Conservation (phyloP, 1,140 invertebrate genomes). For the Pollicipes pollicipes region DNA sequence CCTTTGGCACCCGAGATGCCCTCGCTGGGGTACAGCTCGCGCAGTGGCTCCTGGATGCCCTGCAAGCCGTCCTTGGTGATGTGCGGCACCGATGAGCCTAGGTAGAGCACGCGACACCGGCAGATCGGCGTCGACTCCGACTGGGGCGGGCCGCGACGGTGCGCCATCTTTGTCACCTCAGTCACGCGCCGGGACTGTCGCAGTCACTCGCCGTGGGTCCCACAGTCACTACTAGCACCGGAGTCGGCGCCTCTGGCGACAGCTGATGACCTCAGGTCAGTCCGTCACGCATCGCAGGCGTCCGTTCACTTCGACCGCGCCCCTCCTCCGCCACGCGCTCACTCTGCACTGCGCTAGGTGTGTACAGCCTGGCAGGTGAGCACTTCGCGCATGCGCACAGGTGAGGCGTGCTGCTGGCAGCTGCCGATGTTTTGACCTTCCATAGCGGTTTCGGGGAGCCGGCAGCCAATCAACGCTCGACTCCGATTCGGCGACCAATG, state of each 20-base stretch:
- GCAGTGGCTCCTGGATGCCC: slow-evolving; percentile 90
- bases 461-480: neutral
- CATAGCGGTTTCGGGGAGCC: neutral
- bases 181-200: too few species aligned
- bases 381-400: neutral
- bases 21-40: slow-evolving; percentile 86
- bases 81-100: slow-evolving; percentile 91
- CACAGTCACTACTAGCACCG: too few species aligned
- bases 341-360: neutral
- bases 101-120: slow-evolving; percentile 88
- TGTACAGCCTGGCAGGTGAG: too few species aligned
- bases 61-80: slow-evolving; percentile 93
- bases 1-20: slow-evolving; percentile 51
- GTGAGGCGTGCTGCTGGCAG: neutral
- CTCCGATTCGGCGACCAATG: neutral
- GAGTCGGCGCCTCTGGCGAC: too few species aligned
- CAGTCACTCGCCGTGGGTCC: too few species aligned
- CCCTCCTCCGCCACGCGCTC: neutral
- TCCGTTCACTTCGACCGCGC: too few species aligned
- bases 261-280: too few species aligned
- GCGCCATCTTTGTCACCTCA: neutral
- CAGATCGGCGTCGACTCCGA: slow-evolving; percentile 60
- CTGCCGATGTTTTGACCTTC: neutral
- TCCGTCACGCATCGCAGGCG: too few species aligned
- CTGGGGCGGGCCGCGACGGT: neutral